These are phyloP conservation scores for Rhingia rostrata DNA, from an alignment of 2,888 invertebrate genomes.

Conservation along the genomic window DNA sequence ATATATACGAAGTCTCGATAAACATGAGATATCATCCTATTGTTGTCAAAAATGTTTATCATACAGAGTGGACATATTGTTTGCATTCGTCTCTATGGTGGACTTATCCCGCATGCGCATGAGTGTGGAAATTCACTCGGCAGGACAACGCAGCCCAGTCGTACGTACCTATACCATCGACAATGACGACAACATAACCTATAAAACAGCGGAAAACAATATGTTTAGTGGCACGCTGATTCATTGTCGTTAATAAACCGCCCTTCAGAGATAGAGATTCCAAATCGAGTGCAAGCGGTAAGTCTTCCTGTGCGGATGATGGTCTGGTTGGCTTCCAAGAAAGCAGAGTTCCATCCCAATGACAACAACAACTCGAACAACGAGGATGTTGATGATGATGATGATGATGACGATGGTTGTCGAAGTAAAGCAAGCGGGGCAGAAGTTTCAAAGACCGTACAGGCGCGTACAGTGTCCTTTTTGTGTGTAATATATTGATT, in stretches of 20 bases:
- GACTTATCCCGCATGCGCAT: conserved; percentile 38
- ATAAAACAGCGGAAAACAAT: conserved; percentile 74
- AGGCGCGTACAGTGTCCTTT: conserved; percentile 50
- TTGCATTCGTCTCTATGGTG: conserved; percentile 63
- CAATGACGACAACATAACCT: conserved; percentile 59
- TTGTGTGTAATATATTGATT: conserved; percentile 70
- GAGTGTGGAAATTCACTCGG: conserved; percentile 71
- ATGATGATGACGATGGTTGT: conserved; percentile 62
- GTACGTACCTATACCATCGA: no score
- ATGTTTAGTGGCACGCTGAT: conserved; percentile 74
- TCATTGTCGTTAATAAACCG: conserved; percentile 74
- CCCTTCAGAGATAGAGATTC: conserved; percentile 40
- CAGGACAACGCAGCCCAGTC: conserved; percentile 24
- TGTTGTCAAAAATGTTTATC: conserved; percentile 75
- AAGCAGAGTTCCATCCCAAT: conserved; percentile 23
- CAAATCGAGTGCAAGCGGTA: conserved; percentile 60
- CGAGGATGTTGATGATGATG: conserved; percentile 5
- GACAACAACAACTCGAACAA: conserved; percentile 34
- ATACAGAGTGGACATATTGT: conserved; percentile 75
- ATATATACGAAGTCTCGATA: conserved; percentile 13
- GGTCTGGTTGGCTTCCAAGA: conserved; percentile 69
- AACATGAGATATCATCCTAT: conserved; percentile 74
- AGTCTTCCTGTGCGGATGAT: conserved; percentile 34
- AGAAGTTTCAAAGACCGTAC: conserved; percentile 19
- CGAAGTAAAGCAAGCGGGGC: conserved; percentile 35